These are phyloP conservation scores for Budorcas taxicolor DNA, from an alignment of 2,113 vertebrate genomes.

Conservation along the genomic window DNA sequence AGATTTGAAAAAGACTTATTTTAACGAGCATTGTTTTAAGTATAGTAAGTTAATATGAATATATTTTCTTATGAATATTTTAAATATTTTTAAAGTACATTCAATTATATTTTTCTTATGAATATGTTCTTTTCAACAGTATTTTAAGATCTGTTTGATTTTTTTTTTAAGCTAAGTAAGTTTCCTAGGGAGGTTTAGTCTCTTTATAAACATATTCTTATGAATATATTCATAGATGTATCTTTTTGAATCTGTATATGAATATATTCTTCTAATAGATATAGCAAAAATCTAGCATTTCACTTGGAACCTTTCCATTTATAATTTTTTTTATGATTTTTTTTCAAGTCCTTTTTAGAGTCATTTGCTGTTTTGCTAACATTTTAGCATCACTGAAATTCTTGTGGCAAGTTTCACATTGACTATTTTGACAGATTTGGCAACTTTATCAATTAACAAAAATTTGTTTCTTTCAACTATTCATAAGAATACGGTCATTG, in stretches of 20 bases:
- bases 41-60: neutral
- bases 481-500: neutral
- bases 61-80: neutral
- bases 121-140: neutral
- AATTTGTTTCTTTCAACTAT: neutral
- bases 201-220: slow-evolving; percentile 32
- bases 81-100: slow-evolving; percentile 14
- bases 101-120: neutral
- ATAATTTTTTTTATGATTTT: neutral
- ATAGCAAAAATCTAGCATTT: slow-evolving; percentile 23
- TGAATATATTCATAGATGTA: slow-evolving; percentile 31
- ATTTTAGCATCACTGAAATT: slow-evolving; percentile 10
- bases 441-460: neutral
- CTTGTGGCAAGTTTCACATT: neutral
- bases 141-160: neutral
- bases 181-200: neutral
- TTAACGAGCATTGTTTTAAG: slow-evolving; percentile 25
- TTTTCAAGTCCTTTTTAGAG: neutral
- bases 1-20: neutral
- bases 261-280: slow-evolving; percentile 9
- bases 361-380: slow-evolving; percentile 25
- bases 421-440: neutral
- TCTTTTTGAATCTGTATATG: neutral
- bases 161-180: neutral
- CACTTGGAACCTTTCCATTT: neutral